A percentile compares a stretch with the other conserved stretches of the same genome.
Evolutionary conservation across 2,113 vertebrate genomes (phyloP).

Genomic region (Pelobates fuscus): DNA sequence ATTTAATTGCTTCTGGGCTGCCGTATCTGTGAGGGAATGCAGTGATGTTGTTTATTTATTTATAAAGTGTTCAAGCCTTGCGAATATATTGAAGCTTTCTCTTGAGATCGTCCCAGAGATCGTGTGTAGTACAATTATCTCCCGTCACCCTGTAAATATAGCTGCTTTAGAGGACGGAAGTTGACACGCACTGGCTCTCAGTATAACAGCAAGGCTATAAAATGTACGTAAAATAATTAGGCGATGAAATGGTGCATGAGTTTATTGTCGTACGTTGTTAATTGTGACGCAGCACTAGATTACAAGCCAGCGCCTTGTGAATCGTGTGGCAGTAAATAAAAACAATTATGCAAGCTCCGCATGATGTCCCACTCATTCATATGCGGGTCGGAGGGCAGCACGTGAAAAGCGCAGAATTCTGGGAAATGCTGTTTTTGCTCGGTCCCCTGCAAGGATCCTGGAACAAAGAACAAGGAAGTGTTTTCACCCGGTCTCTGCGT

Average conservation of each 20-base stretch:
- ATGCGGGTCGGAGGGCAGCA: slow-evolving; percentile 15
- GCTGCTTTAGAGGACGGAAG: too few relatives aligned
- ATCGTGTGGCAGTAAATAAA: neutral
- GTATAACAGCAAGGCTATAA: too few relatives aligned
- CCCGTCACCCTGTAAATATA: too few relatives aligned
- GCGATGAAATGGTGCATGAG: neutral
- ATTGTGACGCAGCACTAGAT: neutral
- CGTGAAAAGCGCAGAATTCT: neutral
- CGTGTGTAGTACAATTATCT: too few relatives aligned
- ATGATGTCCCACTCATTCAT: slow-evolving; percentile 2
- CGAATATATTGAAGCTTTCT: too few relatives aligned
- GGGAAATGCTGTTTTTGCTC: slow-evolving; percentile 54
- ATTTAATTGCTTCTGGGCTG: too few relatives aligned
- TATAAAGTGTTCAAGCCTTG: too few relatives aligned
- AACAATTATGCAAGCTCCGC: neutral
- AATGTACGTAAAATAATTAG: neutral
- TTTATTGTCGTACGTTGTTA: neutral
- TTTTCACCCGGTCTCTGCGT: neutral
- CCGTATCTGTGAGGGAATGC: too few relatives aligned
- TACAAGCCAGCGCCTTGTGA: neutral
- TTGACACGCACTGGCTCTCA: too few relatives aligned
- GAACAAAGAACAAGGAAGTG: slow-evolving; percentile 48
- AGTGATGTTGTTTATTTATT: too few relatives aligned
- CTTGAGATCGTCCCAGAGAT: too few relatives aligned
- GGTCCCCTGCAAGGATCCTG: neutral